These are phyloP conservation scores for Nebria salina DNA, from an alignment of 2,888 invertebrate species.

Conservation along the genomic window DNA sequence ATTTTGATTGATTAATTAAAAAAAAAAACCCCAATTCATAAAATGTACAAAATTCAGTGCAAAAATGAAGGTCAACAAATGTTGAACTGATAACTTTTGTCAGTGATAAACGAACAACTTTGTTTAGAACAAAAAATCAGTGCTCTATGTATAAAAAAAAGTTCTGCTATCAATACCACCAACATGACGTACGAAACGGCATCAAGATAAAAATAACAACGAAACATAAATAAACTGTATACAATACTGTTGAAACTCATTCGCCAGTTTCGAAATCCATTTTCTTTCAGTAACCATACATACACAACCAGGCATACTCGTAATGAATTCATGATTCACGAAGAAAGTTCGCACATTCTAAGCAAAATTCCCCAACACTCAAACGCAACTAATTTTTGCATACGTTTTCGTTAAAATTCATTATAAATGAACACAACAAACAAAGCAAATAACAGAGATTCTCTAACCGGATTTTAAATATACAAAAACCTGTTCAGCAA, in stretches of 20 bases:
- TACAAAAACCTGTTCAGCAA: not conserved
- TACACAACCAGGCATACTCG: not conserved
- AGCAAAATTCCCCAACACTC: slow-evolving; percentile 20
- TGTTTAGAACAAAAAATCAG: not conserved
- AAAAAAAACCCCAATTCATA: not conserved
- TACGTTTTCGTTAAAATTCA: slow-evolving; percentile 21
- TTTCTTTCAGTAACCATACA: not conserved
- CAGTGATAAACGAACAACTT: not conserved
- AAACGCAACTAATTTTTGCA: slow-evolving; percentile 28
- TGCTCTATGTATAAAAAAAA: not conserved
- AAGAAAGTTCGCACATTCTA: slow-evolving; percentile 9
- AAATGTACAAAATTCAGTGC: not conserved
- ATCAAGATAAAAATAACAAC: slow-evolving; percentile 16
- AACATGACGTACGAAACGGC: not conserved
- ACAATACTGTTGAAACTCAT: slow-evolving; percentile 7
- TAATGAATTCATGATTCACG: not conserved
- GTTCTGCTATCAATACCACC: slow-evolving; percentile 13
- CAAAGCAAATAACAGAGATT: slow-evolving; percentile 35
- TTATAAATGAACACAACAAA: slow-evolving; percentile 17
- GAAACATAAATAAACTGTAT: slow-evolving; percentile 12
- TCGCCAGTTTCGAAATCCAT: slow-evolving; percentile 1
- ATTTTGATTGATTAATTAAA: not conserved
- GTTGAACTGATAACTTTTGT: not conserved
- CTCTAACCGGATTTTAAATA: slow-evolving; percentile 2
- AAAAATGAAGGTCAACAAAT: not conserved